Evolutionary conservation across 2,888 invertebrate genomes (phyloP).

Genomic region (Amphimallon solstitiale): DNA sequence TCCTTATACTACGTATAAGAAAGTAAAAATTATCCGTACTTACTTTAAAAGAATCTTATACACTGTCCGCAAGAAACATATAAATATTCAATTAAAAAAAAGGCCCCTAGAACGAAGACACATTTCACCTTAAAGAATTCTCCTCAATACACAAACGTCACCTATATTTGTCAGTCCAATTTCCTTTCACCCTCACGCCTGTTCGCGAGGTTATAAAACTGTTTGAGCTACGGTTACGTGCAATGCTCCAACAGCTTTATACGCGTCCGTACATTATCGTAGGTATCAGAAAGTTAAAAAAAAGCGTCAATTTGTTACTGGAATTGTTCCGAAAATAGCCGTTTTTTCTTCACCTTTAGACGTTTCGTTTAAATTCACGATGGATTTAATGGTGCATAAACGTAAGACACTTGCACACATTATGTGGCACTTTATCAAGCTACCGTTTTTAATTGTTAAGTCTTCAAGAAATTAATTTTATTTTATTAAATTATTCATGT

Average conservation of each 20-base stretch:
- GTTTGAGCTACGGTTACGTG: conserved; percentile 18
- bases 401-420: not conserved
- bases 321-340: conserved; percentile 23
- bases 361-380: conserved; percentile 19
- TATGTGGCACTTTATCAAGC: too few relatives aligned
- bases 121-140: too few relatives aligned
- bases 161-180: not conserved
- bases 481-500: too few relatives aligned
- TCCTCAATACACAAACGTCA: not conserved
- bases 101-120: too few relatives aligned
- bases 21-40: too few relatives aligned
- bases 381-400: conserved; percentile 13
- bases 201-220: conserved; percentile 15
- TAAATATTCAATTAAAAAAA: too few relatives aligned
- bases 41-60: too few relatives aligned
- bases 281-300: not conserved
- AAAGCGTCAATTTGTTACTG: not conserved
- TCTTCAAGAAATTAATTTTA: too few relatives aligned
- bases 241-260: conserved; percentile 8
- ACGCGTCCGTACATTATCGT: not conserved
- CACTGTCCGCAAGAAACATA: too few relatives aligned
- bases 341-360: conserved; percentile 15
- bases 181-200: conserved; percentile 1
- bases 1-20: too few relatives aligned
- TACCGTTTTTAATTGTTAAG: too few relatives aligned